These are phyloP conservation scores for Ciconia boyciana DNA, from an alignment of 2,113 vertebrate genomes.

Conservation along the genomic window DNA sequence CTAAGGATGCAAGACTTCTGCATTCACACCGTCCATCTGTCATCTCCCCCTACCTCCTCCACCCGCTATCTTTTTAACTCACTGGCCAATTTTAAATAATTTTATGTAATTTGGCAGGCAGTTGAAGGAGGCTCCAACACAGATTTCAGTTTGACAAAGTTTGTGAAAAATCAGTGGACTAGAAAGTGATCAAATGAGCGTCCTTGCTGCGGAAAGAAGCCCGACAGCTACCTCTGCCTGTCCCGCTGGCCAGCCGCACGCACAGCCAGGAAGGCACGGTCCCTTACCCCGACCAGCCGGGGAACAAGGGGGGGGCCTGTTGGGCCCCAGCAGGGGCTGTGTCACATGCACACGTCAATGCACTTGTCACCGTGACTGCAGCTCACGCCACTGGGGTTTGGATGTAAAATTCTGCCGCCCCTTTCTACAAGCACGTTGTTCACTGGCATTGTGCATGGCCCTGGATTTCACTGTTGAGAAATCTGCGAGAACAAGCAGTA, in stretches of 20 bases:
- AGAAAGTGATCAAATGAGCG: background rate
- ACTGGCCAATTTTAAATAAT: slow-evolving; percentile 13
- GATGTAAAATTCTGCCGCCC: background rate
- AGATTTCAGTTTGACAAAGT: background rate
- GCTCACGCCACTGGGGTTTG: background rate
- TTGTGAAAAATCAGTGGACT: background rate
- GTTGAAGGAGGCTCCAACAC: background rate
- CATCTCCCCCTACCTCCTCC: background rate
- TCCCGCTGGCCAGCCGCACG: background rate
- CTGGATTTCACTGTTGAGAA: background rate
- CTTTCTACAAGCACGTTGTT: background rate
- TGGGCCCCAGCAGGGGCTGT: background rate
- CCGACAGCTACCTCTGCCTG: background rate
- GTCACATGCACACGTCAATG: background rate
- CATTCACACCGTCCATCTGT: slow-evolving; percentile 38
- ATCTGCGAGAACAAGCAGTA: background rate
- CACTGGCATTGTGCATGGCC: background rate
- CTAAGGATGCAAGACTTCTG: background rate
- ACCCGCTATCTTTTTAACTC: background rate
- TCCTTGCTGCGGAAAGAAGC: background rate
- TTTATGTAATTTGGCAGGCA: slow-evolving; percentile 27
- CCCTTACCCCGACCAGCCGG: accelerated
- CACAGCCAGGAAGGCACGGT: background rate
- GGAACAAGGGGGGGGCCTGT: background rate
- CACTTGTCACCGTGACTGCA: background rate